Percentiles rank a stretch among this genome's conserved stretches.
phyloP scores from a whole-genome alignment of 2,797 vertebrate species.

The Anguilla anguilla region DNA sequence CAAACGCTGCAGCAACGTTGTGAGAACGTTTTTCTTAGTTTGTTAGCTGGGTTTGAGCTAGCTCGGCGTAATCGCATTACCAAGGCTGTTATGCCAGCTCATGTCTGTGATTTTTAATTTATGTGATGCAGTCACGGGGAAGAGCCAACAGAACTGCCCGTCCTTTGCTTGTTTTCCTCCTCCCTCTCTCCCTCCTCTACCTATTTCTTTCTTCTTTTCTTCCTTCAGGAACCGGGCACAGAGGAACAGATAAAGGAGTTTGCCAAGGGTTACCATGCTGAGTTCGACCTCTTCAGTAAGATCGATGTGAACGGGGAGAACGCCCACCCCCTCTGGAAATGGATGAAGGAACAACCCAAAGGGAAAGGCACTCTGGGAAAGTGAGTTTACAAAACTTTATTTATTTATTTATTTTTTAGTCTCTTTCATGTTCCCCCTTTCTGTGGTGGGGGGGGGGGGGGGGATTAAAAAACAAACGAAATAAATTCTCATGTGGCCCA shows the following conservation, averaged over 20 bases:
- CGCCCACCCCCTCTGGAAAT: conserved; percentile 92
- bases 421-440: neutral
- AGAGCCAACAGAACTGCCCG: neutral
- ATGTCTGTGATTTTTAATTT: neutral
- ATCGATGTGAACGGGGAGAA: conserved; percentile 91
- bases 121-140: neutral
- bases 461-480: too few species aligned
- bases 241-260: conserved; percentile 87
- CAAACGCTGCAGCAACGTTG: too few species aligned
- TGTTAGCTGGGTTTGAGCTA: too few species aligned
- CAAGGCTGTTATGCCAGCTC: too few species aligned
- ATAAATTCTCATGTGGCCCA: too few species aligned
- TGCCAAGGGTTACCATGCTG: conserved; percentile 80
- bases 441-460: neutral
- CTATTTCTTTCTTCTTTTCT: neutral
- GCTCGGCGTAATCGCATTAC: too few species aligned
- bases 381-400: too few species aligned
- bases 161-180: neutral
- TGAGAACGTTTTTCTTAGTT: too few species aligned
- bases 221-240: conserved; percentile 85
- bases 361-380: conserved; percentile 80
- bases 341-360: conserved; percentile 94
- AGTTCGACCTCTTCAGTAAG: conserved; percentile 93
- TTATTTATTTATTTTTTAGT: too few species aligned
- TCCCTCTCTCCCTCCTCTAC: neutral